Percentiles rank a stretch among this genome's conserved stretches.
These are phyloP conservation scores for Chrysaora quinquecirrha DNA, from an alignment of 30 jellyfish, hydroid and myxozoan genomes.

Conservation along the genomic window DNA sequence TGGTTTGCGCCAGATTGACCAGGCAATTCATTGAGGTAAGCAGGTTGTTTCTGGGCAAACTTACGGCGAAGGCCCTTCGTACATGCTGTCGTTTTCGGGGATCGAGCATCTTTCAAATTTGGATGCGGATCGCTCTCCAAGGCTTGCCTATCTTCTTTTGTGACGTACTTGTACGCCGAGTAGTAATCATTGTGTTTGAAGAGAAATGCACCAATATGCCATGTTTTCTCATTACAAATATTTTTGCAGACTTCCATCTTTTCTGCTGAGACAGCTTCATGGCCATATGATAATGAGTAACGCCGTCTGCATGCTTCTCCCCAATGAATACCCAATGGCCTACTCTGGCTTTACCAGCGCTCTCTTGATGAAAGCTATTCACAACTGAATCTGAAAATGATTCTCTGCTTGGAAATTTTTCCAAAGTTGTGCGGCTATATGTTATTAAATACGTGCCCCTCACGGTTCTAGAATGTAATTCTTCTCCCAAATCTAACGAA, in stretches of 20 bases:
- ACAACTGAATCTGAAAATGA: background rate
- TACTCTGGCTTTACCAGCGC: background rate
- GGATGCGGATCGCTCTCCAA: too few relatives aligned
- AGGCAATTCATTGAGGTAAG: too few relatives aligned
- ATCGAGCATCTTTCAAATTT: too few relatives aligned
- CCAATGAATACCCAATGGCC: background rate
- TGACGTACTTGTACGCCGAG: background rate
- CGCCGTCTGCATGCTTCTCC: background rate
- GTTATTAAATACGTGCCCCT: background rate
- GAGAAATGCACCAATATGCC: background rate
- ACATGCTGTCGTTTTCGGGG: too few relatives aligned
- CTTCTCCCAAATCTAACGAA: too few relatives aligned
- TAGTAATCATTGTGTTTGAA: background rate
- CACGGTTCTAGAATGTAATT: too few relatives aligned
- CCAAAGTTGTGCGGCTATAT: background rate
- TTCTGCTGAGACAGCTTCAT: background rate
- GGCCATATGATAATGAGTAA: background rate
- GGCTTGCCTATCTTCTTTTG: background rate
- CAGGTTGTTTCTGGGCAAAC: too few relatives aligned
- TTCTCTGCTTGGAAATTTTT: background rate
- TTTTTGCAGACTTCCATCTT: constrained; percentile 1
- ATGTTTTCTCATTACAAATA: background rate
- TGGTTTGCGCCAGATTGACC: too few relatives aligned
- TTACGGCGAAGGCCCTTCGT: too few relatives aligned
- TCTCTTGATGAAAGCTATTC: too few relatives aligned